Evolutionary conservation across 1,140 invertebrate genomes (phyloP), one percentile per base, ranked within the genome.

Genomic region (Nasonia giraulti): DNA sequence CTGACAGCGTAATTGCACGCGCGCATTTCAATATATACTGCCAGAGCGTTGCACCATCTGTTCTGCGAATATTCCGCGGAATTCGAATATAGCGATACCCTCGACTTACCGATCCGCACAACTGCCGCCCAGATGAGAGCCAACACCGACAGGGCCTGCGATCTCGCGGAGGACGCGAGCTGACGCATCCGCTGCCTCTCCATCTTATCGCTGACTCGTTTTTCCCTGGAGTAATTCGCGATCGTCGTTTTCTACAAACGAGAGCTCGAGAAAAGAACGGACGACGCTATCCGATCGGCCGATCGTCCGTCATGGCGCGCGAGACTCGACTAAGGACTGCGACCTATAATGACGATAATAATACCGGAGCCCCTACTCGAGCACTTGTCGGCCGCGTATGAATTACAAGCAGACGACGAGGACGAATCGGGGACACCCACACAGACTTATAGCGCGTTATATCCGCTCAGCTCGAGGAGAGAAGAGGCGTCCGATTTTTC

Each of bases 81-180:
- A n/a, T n/a, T n/a, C n/a, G n/a, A n/a, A n/a, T n/a, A n/a, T n/a
- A n/a, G n/a, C n/a, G n/a, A n/a, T n/a, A n/a, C n/a, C 0, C 77
- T 33, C n/a, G 37, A 74, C 83, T 80, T 27, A 84, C 83, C 83
- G 68, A 84, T 73, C 12, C 12, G 79, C 5, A 84, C 12, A 27
- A 84, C 8, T 17, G 14, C 27, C 17, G n/a, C 40, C 76, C 76
- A 80, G 14, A 69, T 0, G 17, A 62, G n/a, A 23, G 50, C 12
- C 27, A 27, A 27, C 17, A 62, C 0, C 44, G 66, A 73, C 8
- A 55, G 10, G n/a, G 44, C 23, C 44, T 17, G 11, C 11, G 27
- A 20, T 55, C 40, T 55, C 50, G 50, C 50, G 50, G 50, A 55
- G 4, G 12, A 55, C 5, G 77, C 44, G 14, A 76, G 2, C 14